Percentiles rank a stretch among this genome's conserved stretches.
These are phyloP conservation scores for Chloroceryle inda DNA, from an alignment of 2,797 vertebrate species.

Conservation along the genomic window DNA sequence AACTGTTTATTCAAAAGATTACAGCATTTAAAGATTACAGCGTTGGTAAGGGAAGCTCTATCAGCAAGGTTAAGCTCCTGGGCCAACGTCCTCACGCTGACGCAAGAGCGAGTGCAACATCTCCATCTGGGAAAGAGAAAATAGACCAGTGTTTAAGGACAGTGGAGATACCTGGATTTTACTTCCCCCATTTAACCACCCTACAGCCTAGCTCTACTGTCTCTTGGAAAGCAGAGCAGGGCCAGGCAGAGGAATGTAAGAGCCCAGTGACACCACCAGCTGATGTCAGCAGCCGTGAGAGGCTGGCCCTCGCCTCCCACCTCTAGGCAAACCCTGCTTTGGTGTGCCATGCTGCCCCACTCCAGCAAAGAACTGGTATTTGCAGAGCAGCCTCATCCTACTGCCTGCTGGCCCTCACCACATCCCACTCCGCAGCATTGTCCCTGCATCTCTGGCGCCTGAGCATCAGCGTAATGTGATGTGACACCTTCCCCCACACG, in stretches of 20 bases:
- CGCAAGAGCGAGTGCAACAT: not conserved
- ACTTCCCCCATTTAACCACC: not conserved
- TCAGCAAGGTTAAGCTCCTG: not conserved
- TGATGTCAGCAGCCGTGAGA: not conserved
- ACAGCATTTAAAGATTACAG: not conserved
- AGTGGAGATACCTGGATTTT: not conserved
- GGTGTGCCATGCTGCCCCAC: not conserved
- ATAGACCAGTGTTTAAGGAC: not conserved
- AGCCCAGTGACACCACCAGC: not conserved
- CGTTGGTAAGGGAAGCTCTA: not conserved
- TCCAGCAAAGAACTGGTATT: not conserved
- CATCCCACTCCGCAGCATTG: not conserved
- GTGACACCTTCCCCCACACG: constrained; percentile 77
- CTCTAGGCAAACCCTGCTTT: not conserved
- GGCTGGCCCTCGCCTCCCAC: not conserved
- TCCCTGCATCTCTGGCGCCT: constrained; percentile 34
- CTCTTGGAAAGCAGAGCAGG: not conserved
- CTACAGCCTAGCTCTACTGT: not conserved
- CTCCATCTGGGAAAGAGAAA: not conserved
- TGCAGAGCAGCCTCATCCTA: not conserved
- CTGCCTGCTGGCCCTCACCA: not conserved
- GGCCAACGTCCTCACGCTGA: not conserved
- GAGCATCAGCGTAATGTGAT: constrained; percentile 66
- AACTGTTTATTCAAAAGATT: not conserved
- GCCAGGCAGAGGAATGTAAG: not conserved